A percentile compares a stretch with the other conserved stretches of the same genome.
Conservation (phyloP, 2,888 invertebrate species). For the Euspilapteryx auroguttella region DNA sequence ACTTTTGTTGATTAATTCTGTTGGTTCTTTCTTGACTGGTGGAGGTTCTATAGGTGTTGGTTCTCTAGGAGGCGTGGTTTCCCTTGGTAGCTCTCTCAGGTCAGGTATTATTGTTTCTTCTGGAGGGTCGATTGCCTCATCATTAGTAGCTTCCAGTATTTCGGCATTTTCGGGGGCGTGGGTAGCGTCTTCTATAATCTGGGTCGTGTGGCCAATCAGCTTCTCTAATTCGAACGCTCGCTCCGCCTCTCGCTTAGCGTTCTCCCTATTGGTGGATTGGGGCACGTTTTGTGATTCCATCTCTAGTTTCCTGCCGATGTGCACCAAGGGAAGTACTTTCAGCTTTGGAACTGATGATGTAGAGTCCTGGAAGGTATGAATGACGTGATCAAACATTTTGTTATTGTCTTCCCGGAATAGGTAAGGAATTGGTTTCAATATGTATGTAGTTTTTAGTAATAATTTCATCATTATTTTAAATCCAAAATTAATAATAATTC, state of each 20-base stretch:
- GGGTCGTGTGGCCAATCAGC: slow-evolving; percentile 24
- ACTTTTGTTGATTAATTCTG: slow-evolving; percentile 5
- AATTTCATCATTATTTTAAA: too few species aligned
- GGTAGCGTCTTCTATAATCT: slow-evolving; percentile 9
- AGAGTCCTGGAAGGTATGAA: too few species aligned
- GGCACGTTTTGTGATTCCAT: slow-evolving; percentile 16
- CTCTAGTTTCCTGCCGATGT: slow-evolving; percentile 22
- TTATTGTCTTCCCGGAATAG: too few species aligned
- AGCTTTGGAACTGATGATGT: slow-evolving; percentile 13
- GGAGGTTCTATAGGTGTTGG: not conserved
- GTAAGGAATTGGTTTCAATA: too few species aligned
- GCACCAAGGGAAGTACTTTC: slow-evolving; percentile 33
- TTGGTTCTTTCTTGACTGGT: not conserved
- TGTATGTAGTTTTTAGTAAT: too few species aligned
- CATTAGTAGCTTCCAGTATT: not conserved
- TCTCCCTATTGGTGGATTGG: slow-evolving; percentile 14
- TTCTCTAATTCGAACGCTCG: slow-evolving; percentile 39
- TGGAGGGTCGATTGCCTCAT: slow-evolving; percentile 12
- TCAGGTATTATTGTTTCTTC: slow-evolving; percentile 6
- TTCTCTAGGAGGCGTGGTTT: not conserved
- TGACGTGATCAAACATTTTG: too few species aligned
- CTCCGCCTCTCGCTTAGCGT: slow-evolving; percentile 38
- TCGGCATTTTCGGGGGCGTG: not conserved
- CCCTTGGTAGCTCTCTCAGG: not conserved
- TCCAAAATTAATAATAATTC: too few species aligned